Base-by-base conservation (phyloP, 2,888 invertebrate species). In the Ophioninae sp. region DNA sequence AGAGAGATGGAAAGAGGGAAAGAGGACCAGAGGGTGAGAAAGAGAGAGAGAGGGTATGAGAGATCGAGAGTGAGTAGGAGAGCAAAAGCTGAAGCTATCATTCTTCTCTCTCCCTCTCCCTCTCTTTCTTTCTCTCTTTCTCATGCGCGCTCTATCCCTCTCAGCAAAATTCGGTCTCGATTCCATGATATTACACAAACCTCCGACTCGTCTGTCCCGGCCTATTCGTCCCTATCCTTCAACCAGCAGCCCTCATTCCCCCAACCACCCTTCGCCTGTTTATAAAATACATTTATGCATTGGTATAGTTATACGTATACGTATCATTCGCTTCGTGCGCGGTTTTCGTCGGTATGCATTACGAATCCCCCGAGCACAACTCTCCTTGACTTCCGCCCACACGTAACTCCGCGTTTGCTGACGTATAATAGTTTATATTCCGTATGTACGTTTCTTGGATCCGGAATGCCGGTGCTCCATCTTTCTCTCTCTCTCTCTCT, bases 221-320 rank as follows among this genome's bases (percentile, higher is more conserved):
- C 41, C 61, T n/a, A 73, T 63, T n/a, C 13, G 51, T 65, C 37
- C 58, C 41, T 65, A 56, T 73, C 59, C 64, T 67, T 17, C 30
- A 61, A 72, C 41, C 20, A 20, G 39, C 76, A 13, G 20, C 17
- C 63, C 6, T 44, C 39, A 44, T 30, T 37, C 74, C 23, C 58
- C 1, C 41, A 39, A 71, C 61, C 58, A 23, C 51, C 67, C 37
- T 17, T 23, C 61, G 20, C 37, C 73, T 71, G 76, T 78, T 83
- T 74, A 79, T 22, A 41, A 82, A 85, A 86, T 82, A 78, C 81
- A 81, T 82, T 79, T 83, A 83, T 85, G 82, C 82, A 85, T 77
- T 76, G 79, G 69, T 75, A 41, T 30, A 30, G 9, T 10, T 44
- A 44, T 44, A 10, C 6, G 17, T 51, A 51, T 17, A 13, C 10